Evolutionary conservation across 2,888 invertebrate genomes (phyloP), one percentile per base, ranked within the genome.

Genomic region (Perizoma flavofasciatum): DNA sequence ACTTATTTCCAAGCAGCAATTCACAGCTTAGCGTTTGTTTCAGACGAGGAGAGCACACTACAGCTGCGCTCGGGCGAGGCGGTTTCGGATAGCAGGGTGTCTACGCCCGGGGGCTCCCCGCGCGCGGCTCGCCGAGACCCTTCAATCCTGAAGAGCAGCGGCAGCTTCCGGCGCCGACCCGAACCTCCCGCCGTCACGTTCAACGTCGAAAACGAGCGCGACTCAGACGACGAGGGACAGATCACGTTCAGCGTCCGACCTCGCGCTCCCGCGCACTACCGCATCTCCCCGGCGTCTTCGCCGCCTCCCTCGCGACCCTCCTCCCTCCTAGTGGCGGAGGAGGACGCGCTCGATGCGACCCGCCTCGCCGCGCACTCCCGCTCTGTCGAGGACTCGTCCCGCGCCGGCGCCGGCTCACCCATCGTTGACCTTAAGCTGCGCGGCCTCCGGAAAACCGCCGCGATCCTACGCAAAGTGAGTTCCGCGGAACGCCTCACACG

Each of bases 111-210:
- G 64, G 80, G 71, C 73, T 75, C 78, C 59, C 83, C 83, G 63
- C 81, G 74, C 56, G 67, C 78, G 58, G 67, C 69, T 64, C 82
- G 83, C 62, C 81, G 85, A 71, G 86, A 86, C 75, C 81, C 82
- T 61, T 81, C 85, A 76, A 83, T 87, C 68, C 82, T 87, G 59
- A 82, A 80, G 74, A 63, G 76, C 63, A 75, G 75, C 66, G 81
- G 80, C 73, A 81, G 85, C 70, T 73, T 80, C 69, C 81, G 83
- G 66, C 80, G 81, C 40, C 81, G 82, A 64, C 73, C 67, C 62
- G 80, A 79, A 66, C 78, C 83, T 68, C 88, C 89, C 76, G 82
- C 85, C 76, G 92, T 92, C 80, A 91, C 89, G 73, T 92, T 92
- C 83, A 86, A 80, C 82, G 89, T 92, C 49, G 91, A 91, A 80